Conservation (phyloP, 2,113 vertebrate genomes). For the Sigmodon hispidus region DNA sequence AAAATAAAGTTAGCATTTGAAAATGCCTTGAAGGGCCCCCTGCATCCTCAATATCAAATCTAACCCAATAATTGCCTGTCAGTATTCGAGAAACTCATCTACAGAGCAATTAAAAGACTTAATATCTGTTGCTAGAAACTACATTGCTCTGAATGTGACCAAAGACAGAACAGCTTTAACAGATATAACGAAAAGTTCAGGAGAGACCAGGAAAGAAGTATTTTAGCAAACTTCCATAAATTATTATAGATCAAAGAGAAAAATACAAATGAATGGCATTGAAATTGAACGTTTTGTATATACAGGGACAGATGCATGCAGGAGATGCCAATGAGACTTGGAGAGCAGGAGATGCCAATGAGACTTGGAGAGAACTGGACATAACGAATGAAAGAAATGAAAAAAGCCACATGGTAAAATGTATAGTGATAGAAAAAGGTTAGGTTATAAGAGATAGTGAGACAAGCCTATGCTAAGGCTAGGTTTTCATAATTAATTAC, state of each 20-base stretch:
- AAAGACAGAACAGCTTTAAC: neutral
- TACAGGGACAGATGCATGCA: neutral
- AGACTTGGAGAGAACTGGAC: neutral
- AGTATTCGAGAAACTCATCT: neutral
- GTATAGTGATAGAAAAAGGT: neutral
- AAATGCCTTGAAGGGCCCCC: neutral
- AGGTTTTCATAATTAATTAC: neutral
- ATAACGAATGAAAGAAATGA: neutral
- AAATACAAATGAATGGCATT: neutral
- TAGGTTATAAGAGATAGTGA: neutral
- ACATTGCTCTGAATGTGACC: neutral
- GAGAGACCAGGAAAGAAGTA: neutral
- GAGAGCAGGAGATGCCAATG: neutral
- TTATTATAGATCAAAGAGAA: neutral
- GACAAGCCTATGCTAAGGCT: neutral
- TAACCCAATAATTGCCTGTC: neutral
- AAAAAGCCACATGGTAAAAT: neutral
- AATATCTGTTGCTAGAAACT: neutral
- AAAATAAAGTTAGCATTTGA: neutral
- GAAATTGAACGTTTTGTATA: neutral
- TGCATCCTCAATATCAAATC: neutral
- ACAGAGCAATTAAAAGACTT: neutral
- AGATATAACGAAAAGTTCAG: neutral
- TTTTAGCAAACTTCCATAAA: neutral
- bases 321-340: neutral